These are phyloP conservation scores for Cryptocephalus moraei DNA, from an alignment of 2,888 invertebrate species.

Conservation along the genomic window DNA sequence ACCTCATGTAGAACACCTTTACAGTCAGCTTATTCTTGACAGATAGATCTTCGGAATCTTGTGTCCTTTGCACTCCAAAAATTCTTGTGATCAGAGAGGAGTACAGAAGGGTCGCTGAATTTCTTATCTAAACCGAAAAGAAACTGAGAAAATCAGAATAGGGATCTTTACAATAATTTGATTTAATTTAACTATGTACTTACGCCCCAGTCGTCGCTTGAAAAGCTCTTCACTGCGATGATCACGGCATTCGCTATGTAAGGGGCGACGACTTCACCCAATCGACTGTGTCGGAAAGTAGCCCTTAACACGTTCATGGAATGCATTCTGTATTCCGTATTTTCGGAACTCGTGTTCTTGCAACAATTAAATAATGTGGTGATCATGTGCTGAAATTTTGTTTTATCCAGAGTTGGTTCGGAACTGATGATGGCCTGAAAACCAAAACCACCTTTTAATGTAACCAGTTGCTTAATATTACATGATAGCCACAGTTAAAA, in stretches of 20 bases:
- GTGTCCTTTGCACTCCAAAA: constrained; percentile 71
- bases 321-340: constrained; percentile 56
- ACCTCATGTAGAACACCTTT: constrained; percentile 68
- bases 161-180: not conserved
- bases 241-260: constrained; percentile 61
- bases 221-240: constrained; percentile 64
- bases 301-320: constrained; percentile 80
- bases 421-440: constrained; percentile 66
- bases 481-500: too few relatives aligned
- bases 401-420: constrained; percentile 43
- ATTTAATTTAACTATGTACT: constrained; percentile 26
- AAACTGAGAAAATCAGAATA: not conserved
- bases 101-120: constrained; percentile 77
- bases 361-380: constrained; percentile 41
- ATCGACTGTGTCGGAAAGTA: constrained; percentile 63
- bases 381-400: constrained; percentile 40
- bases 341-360: constrained; percentile 24
- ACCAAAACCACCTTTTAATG: too few relatives aligned
- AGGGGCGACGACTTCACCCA: constrained; percentile 60
- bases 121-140: constrained; percentile 62
- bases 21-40: constrained; percentile 62
- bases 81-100: constrained; percentile 73
- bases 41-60: constrained; percentile 47
- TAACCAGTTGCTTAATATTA: too few relatives aligned
- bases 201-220: constrained; percentile 67